Evolutionary conservation across 2,797 vertebrate genomes (phyloP).

Genomic region (Orestias chungarensis): DNA sequence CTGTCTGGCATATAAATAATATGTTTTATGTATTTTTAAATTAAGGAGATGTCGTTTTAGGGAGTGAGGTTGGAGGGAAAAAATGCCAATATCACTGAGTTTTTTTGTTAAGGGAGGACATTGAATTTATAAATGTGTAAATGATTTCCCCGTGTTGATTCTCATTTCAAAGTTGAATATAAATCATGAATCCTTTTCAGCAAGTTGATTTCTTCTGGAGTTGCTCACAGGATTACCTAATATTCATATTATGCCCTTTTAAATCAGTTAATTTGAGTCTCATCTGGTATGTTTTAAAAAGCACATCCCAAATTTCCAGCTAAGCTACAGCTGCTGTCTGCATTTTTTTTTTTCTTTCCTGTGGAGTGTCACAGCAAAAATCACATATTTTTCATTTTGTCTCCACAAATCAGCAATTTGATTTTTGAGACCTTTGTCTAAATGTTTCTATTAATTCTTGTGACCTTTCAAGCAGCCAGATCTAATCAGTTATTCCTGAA

Average conservation of each 20-base stretch:
- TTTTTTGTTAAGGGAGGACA: not conserved
- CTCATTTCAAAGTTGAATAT: not conserved
- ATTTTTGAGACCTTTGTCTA: not conserved
- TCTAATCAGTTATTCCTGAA: not conserved
- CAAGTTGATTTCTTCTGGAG: not conserved
- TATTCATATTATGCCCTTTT: not conserved
- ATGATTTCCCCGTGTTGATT: not conserved
- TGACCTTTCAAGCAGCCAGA: constrained; percentile 1
- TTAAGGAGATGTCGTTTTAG: too few species aligned
- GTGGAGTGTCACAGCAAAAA: not conserved
- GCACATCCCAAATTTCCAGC: not conserved
- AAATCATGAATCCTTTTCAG: not conserved
- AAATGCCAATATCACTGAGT: not conserved
- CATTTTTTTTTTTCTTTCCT: not conserved
- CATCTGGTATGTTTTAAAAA: not conserved
- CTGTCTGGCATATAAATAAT: constrained; percentile 3
- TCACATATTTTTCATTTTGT: not conserved
- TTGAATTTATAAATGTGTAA: not conserved
- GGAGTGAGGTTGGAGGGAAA: not conserved
- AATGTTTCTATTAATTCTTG: not conserved
- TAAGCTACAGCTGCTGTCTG: not conserved
- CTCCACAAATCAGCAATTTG: not conserved
- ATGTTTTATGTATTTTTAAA: not conserved
- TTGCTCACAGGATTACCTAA: not conserved
- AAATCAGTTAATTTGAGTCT: not conserved